Conservation (phyloP, 2,113 vertebrate species). For the Saguinus imperator region DNA sequence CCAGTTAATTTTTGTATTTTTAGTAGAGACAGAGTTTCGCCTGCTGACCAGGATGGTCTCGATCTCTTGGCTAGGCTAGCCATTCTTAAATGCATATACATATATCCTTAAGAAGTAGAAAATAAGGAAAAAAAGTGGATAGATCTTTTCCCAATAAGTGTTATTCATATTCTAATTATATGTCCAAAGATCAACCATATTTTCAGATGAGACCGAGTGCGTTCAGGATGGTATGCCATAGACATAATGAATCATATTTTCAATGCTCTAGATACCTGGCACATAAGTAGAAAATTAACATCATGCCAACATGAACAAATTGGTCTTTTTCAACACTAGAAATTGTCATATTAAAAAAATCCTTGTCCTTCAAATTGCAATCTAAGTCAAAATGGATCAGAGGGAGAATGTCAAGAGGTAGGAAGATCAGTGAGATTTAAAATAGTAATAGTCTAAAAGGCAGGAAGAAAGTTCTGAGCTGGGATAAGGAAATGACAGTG, state of each 20-base stretch:
- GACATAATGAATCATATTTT: not conserved
- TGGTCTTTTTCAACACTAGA: not conserved
- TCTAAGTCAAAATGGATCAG: not conserved
- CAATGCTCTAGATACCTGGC: not conserved
- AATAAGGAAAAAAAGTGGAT: not conserved
- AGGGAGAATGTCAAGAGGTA: not conserved
- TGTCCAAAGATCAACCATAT: not conserved
- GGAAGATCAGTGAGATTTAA: not conserved
- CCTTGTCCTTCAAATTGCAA: not conserved
- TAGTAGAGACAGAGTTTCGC: too few species aligned
- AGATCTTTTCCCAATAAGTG: not conserved
- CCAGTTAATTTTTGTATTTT: too few species aligned
- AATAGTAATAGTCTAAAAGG: not conserved
- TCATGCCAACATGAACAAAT: not conserved
- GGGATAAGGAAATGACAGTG: not conserved
- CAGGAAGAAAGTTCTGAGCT: not conserved
- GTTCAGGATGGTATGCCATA: too few species aligned
- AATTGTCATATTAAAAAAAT: not conserved
- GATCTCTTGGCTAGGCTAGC: not conserved
- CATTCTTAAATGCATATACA: not conserved
- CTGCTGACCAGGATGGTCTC: too few species aligned
- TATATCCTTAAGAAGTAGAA: not conserved
- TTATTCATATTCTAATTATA: slow-evolving; percentile 22
- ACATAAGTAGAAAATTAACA: slow-evolving; percentile 31
- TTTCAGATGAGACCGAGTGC: not conserved